Conservation (phyloP, 2,113 vertebrate genomes). For the Mystacornis crossleyi region DNA sequence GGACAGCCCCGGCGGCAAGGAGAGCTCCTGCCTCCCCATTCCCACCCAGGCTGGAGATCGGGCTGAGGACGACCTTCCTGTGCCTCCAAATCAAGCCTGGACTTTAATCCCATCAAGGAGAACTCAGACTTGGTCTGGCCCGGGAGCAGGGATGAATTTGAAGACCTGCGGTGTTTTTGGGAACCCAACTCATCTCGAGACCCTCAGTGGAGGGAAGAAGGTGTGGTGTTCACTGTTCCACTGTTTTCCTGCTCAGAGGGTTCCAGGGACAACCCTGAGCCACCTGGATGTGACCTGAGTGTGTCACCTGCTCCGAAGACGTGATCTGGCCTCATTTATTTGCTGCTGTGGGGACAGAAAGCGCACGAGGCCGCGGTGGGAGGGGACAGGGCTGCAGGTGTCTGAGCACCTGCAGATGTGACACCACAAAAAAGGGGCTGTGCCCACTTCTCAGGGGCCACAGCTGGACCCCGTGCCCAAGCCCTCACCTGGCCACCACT, state of each 20-base stretch:
- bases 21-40: background rate
- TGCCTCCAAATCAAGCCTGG: background rate
- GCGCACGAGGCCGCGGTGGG: accelerated
- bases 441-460: background rate
- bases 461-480: accelerated
- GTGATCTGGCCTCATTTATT: background rate
- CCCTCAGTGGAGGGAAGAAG: background rate
- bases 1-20: background rate
- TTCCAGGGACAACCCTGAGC: accelerated
- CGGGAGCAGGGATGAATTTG: background rate
- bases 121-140: background rate
- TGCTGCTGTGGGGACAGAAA: background rate
- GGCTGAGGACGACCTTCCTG: background rate
- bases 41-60: background rate
- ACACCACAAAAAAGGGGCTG: background rate
- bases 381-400: background rate
- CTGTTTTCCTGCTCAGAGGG: accelerated
- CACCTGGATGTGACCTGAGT: background rate
- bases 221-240: background rate
- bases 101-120: background rate
- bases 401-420: background rate
- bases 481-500: background rate
- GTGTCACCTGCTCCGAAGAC: background rate
- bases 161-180: background rate
- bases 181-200: background rate